Percentiles rank a stretch among this genome's conserved stretches.
These are phyloP conservation scores for Abramis brama DNA, from an alignment of 2,113 vertebrate species.

Conservation along the genomic window DNA sequence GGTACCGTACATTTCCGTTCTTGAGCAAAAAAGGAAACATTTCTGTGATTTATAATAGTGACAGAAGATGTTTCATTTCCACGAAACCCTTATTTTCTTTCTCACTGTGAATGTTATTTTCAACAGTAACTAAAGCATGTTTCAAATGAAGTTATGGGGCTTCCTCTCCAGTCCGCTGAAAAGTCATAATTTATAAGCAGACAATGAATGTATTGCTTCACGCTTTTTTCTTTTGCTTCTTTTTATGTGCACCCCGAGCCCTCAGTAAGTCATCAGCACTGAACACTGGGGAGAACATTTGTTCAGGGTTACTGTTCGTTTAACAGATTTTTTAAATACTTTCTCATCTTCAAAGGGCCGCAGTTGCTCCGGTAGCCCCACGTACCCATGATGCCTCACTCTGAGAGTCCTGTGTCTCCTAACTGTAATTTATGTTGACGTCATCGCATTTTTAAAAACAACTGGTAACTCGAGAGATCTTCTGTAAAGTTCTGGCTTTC, in stretches of 20 bases:
- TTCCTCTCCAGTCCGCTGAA: slow-evolving; percentile 50
- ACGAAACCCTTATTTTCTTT: slow-evolving; percentile 45
- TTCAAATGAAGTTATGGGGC: slow-evolving; percentile 55
- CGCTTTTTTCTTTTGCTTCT: slow-evolving; percentile 19
- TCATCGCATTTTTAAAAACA: slow-evolving; percentile 72
- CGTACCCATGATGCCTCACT: slow-evolving; percentile 38
- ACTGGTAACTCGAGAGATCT: slow-evolving; percentile 66
- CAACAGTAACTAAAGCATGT: slow-evolving; percentile 55
- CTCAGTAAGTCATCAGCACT: slow-evolving; percentile 31
- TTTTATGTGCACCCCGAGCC: slow-evolving; percentile 40
- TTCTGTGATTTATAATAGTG: slow-evolving; percentile 52
- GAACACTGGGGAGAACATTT: slow-evolving; percentile 54
- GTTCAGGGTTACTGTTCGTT: slow-evolving; percentile 64
- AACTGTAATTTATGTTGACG: slow-evolving; percentile 66
- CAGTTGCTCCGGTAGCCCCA: slow-evolving; percentile 62
- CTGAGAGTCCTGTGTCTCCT: slow-evolving; percentile 64
- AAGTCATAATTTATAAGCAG: slow-evolving; percentile 53
- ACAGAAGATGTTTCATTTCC: slow-evolving; percentile 50
- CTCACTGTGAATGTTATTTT: slow-evolving; percentile 47
- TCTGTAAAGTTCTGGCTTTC: slow-evolving; percentile 44
- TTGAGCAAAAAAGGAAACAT: slow-evolving; percentile 3
- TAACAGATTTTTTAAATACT: slow-evolving; percentile 51
- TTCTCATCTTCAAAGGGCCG: slow-evolving; percentile 64
- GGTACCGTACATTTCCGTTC: background rate
- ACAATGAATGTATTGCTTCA: slow-evolving; percentile 51